A percentile compares a stretch with the other conserved stretches of the same genome.
These are phyloP conservation scores for Pyrocoelia pectoralis DNA, from an alignment of 2,888 invertebrate species.

Conservation along the genomic window DNA sequence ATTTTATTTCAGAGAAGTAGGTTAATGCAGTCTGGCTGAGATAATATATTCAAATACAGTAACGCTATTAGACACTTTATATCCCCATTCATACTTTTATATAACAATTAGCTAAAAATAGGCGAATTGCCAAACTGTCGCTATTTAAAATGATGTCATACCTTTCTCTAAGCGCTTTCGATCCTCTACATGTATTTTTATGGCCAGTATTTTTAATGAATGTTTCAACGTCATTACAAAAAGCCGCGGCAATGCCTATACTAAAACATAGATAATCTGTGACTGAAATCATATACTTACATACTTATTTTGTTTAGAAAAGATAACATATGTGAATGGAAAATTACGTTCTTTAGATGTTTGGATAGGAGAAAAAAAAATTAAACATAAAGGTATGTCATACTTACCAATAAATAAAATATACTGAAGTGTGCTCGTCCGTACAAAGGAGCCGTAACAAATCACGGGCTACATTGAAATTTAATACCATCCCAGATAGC, in stretches of 20 bases:
- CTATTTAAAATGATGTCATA: neutral
- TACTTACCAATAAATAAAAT: neutral
- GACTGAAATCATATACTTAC: too few relatives aligned
- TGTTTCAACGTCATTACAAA: neutral
- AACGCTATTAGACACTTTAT: constrained; percentile 24
- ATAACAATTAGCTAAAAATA: constrained; percentile 14
- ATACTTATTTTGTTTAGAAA: too few relatives aligned
- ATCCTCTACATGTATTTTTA: neutral
- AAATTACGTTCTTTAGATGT: too few relatives aligned
- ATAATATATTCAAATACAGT: constrained; percentile 36
- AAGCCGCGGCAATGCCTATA: too few relatives aligned
- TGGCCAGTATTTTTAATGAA: neutral
- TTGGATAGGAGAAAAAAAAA: neutral
- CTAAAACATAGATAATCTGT: too few relatives aligned
- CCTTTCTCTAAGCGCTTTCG: neutral
- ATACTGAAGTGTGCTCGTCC: constrained; percentile 7
- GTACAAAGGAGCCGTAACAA: constrained; percentile 17
- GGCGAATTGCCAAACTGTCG: neutral
- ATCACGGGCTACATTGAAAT: constrained; percentile 21
- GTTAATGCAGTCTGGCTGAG: constrained; percentile 42
- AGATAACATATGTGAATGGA: too few relatives aligned
- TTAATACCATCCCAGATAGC: constrained; percentile 15
- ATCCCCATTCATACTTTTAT: constrained; percentile 20
- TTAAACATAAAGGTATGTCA: neutral
- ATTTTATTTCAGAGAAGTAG: constrained; percentile 45